These are phyloP conservation scores for Isurus oxyrinchus DNA, from an alignment of 2,113 vertebrate species.

Conservation along the genomic window DNA sequence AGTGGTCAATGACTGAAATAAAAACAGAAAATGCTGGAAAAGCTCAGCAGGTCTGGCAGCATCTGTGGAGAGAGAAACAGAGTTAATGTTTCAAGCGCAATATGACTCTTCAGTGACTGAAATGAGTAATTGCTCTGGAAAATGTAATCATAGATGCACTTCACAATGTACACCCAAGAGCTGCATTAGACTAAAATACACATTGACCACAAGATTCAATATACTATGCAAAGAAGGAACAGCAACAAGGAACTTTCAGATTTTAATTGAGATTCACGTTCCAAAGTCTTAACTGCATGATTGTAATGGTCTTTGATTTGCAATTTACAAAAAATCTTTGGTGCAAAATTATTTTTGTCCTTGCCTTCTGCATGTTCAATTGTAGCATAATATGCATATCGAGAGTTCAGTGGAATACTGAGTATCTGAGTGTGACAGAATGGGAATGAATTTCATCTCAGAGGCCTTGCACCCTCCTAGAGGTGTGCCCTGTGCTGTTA, in stretches of 20 bases:
- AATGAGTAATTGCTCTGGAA: not conserved
- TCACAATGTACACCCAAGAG: not conserved
- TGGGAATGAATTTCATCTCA: not conserved
- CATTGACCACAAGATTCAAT: not conserved
- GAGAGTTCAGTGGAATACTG: not conserved
- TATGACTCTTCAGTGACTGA: not conserved
- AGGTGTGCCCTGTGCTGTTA: no score
- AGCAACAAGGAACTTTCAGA: not conserved
- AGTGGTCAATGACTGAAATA: not conserved
- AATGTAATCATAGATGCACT: not conserved
- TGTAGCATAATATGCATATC: not conserved
- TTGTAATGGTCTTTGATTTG: not conserved
- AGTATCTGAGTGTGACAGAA: not conserved
- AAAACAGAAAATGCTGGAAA: no score
- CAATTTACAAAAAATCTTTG: not conserved
- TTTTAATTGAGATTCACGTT: slow-evolving; percentile 15
- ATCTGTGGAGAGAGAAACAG: no score
- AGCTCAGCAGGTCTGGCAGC: no score
- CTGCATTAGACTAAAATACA: not conserved
- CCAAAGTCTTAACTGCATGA: not conserved
- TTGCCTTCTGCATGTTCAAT: not conserved
- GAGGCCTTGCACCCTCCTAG: not conserved
- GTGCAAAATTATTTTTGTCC: not conserved
- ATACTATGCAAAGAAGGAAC: not conserved
- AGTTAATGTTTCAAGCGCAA: no score